Conservation (phyloP, 2,888 invertebrate species). For the Agrilus cyanescens region DNA sequence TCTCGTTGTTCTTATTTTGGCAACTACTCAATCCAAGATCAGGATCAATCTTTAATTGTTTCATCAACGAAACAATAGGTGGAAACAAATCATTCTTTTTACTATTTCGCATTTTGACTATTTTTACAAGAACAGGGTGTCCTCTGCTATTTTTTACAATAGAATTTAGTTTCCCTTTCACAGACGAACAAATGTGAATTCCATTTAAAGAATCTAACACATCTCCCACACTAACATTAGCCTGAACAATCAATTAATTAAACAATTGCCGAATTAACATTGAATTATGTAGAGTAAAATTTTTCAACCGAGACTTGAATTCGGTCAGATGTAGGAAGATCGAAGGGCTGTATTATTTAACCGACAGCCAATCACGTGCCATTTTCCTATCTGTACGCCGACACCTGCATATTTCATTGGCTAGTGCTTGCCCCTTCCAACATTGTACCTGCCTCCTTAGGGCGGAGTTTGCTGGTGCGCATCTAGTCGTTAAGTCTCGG, state of each 20-base stretch:
- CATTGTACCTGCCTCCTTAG: slow-evolving; percentile 1
- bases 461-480: background rate
- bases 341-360: no score
- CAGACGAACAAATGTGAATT: slow-evolving; percentile 35
- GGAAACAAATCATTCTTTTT: slow-evolving; percentile 33
- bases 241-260: slow-evolving; percentile 29
- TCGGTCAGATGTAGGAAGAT: no score
- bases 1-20: slow-evolving; percentile 7
- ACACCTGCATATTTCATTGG: no score
- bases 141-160: slow-evolving; percentile 38
- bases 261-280: background rate
- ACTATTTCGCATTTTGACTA: slow-evolving; percentile 42
- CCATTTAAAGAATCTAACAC: slow-evolving; percentile 51
- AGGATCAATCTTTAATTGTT: slow-evolving; percentile 25
- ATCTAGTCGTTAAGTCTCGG: no score
- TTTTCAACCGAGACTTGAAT: no score
- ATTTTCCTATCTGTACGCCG: no score
- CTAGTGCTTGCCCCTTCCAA: no score
- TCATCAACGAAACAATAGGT: slow-evolving; percentile 33
- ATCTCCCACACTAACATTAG: slow-evolving; percentile 48
- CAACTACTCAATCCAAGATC: slow-evolving; percentile 16
- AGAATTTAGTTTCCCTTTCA: slow-evolving; percentile 37
- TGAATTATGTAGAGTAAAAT: slow-evolving; percentile 2
- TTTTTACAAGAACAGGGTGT: slow-evolving; percentile 37
- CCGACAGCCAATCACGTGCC: no score